Conservation (phyloP, 2,888 invertebrate species). For the Agriopis marginaria region DNA sequence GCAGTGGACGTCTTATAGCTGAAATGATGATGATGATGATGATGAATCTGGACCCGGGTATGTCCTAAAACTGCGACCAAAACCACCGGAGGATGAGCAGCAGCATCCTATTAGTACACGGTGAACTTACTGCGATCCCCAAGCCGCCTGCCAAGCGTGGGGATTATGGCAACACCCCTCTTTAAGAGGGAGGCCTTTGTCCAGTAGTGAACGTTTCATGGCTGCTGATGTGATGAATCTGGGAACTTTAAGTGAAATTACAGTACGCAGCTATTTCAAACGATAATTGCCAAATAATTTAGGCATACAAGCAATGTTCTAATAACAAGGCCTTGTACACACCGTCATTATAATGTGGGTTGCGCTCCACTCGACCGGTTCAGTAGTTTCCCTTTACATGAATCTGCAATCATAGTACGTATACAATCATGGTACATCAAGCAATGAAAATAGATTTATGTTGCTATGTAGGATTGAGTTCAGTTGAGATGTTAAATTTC, state of each 20-base stretch:
- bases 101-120: too few relatives aligned
- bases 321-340: conserved; percentile 8
- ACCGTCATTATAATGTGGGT: conserved; percentile 13
- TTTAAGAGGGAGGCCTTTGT: too few relatives aligned
- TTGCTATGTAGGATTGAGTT: not conserved
- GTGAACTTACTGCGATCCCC: too few relatives aligned
- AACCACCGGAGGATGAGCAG: too few relatives aligned
- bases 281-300: conserved; percentile 2
- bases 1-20: too few relatives aligned
- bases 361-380: conserved; percentile 4
- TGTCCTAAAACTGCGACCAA: too few relatives aligned
- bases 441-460: not conserved
- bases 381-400: conserved; percentile 14
- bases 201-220: too few relatives aligned
- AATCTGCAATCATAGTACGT: conserved; percentile 15
- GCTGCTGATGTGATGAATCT: too few relatives aligned
- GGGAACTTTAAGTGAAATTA: not conserved
- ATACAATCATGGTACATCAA: not conserved
- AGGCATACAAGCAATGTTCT: not conserved
- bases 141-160: too few relatives aligned
- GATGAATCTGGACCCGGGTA: too few relatives aligned
- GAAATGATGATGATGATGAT: too few relatives aligned
- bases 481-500: not conserved
- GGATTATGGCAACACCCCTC: too few relatives aligned
- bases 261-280: not conserved